These are phyloP conservation scores for Siderastrea radians DNA, from an alignment of 92 coral and sea anemone species.

Conservation along the genomic window DNA sequence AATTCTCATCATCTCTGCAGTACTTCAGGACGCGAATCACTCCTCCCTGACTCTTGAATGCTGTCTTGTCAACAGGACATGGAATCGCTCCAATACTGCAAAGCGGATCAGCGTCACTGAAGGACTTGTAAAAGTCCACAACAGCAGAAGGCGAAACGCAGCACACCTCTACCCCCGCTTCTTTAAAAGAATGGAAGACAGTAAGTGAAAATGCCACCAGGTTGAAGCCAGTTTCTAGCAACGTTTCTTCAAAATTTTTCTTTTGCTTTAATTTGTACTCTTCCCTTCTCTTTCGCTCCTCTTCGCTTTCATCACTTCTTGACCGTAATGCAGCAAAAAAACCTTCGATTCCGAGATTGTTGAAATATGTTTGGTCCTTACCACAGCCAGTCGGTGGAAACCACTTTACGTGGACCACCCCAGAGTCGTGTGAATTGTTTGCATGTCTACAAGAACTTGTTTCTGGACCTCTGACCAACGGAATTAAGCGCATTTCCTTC, in stretches of 20 bases:
- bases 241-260: background rate
- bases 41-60: constrained; percentile 16
- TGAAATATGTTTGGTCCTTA: constrained; percentile 54
- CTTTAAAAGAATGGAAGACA: constrained; percentile 30
- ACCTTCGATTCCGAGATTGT: constrained; percentile 20
- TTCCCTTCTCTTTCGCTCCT: constrained; percentile 1
- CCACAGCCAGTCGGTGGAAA: constrained; percentile 55
- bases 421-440: background rate
- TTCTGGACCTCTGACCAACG: constrained; percentile 24
- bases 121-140: constrained; percentile 60
- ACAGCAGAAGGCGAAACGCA: constrained; percentile 63
- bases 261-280: background rate
- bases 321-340: constrained; percentile 7
- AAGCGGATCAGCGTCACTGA: constrained; percentile 9
- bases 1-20: constrained; percentile 65
- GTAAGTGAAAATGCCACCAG: constrained; percentile 59
- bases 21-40: constrained; percentile 66
- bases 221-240: constrained; percentile 73
- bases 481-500: constrained; percentile 41
- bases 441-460: background rate
- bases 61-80: constrained; percentile 36
- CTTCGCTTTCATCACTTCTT: background rate
- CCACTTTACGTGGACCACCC: constrained; percentile 33
- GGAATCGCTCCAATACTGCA: constrained; percentile 63
- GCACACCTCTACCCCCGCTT: constrained; percentile 47